Evolutionary conservation across 2,113 vertebrate species (phyloP), one percentile per base, ranked within the genome.

Genomic region (Strigops habroptila): DNA sequence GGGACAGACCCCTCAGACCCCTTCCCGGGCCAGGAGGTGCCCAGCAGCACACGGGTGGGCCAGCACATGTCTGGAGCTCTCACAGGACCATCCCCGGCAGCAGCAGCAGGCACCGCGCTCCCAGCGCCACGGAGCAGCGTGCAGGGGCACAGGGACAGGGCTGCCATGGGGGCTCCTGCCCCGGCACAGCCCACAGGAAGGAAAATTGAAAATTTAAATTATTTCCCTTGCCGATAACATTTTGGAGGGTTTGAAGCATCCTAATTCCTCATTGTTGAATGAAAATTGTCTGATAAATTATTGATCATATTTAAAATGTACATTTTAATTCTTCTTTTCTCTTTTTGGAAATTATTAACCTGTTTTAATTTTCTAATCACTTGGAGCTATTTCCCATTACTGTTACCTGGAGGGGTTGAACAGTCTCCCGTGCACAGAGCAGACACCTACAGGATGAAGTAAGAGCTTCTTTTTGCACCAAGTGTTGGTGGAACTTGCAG

Each of bases 331-430:
- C 35, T 94, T 96, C 77, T 76, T 91, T 89, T 82, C 57, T 92
- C 95, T 81, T 97, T 97, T 87, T 78, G 90, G 91, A 94, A 97
- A 96, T 96, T 96, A 97, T 97, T 96, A 97, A 94, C 91, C 94
- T 91, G 77, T 75, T 97, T 96, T 69, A 89, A 90, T 81, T 95
- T 97, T 96, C 96, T 95, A 95, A 97, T 86, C 84, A 53, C 78
- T 94, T 91, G 51, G 89, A 88, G 86, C n/a, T 88, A 77, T 86
- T 90, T 95, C 73, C 62, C 5, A 14, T 16, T 82, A 84, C 65
- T 87, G 77, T 70, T 82, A 65, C 52, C 23, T 44, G 9, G 49
- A 23, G 9, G 18, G 31, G 57, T 3, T 59, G 57, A 35, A 59
- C 22, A 7, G 33, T 24, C 33, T 59, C 57, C 57, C 14, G 3